Evolutionary conservation across 2,113 vertebrate species (phyloP).

Genomic region (Xenopus tropicalis): DNA sequence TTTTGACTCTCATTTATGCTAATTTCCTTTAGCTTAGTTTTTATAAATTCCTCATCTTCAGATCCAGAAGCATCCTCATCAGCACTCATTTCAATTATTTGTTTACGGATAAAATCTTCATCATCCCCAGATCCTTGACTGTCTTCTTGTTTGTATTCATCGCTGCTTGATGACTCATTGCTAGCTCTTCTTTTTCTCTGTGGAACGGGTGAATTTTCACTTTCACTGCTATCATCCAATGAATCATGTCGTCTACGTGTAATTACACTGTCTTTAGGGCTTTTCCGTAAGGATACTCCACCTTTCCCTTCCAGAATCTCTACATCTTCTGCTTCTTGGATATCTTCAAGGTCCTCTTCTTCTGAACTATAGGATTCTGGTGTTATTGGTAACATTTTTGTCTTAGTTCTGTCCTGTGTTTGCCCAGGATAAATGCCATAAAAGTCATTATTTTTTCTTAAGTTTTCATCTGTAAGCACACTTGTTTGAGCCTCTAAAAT

Average conservation of each 20-base stretch:
- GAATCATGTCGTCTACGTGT: conserved; percentile 69
- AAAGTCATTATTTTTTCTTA: conserved; percentile 57
- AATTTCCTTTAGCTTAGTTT: conserved; percentile 70
- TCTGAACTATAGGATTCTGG: conserved; percentile 74
- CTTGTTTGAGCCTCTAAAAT: conserved; percentile 85
- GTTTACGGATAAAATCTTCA: conserved; percentile 87
- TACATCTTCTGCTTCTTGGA: conserved; percentile 54
- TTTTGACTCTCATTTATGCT: conserved; percentile 59
- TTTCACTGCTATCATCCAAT: conserved; percentile 82
- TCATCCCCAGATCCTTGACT: conserved; percentile 87
- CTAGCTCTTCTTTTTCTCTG: conserved; percentile 71
- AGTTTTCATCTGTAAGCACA: conserved; percentile 60
- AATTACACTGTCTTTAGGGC: conserved; percentile 50
- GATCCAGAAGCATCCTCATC: conserved; percentile 82
- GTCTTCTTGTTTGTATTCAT: conserved; percentile 81
- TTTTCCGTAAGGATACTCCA: conserved; percentile 51
- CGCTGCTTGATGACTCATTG: conserved; percentile 82
- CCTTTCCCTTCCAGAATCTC: conserved; percentile 48
- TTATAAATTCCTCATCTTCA: conserved; percentile 78
- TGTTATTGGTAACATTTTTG: conserved; percentile 65
- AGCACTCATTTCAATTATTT: conserved; percentile 88
- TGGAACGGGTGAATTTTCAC: conserved; percentile 79
- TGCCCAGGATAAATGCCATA: conserved; percentile 53
- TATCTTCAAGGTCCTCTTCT: conserved; percentile 67
- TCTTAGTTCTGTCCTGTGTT: conserved; percentile 67